Conservation (phyloP, 2,113 vertebrate species). For the rat (Rattus norvegicus) region DNA sequence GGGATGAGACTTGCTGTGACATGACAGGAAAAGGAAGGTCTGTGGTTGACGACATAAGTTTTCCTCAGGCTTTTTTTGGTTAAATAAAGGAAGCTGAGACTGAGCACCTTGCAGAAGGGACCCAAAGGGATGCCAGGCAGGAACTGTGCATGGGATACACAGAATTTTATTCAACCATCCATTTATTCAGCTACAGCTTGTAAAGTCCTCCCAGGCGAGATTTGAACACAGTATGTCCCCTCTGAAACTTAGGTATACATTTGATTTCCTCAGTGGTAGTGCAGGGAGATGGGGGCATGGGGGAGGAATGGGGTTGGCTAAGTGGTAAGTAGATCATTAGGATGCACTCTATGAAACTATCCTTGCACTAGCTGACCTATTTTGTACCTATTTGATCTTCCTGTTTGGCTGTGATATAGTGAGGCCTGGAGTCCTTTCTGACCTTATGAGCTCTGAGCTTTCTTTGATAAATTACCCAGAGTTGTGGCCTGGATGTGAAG, state of each 20-base stretch:
- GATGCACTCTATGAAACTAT: background rate
- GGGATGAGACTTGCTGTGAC: background rate
- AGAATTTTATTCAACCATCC: background rate
- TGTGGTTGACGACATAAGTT: background rate
- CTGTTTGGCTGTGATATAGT: no score
- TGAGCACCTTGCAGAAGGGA: background rate
- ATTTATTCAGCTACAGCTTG: background rate
- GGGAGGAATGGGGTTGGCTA: no score
- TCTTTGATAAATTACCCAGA: background rate
- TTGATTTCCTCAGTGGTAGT: background rate
- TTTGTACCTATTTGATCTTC: background rate
- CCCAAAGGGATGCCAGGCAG: background rate
- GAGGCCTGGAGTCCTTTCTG: background rate
- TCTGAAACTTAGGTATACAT: background rate
- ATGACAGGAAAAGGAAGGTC: background rate
- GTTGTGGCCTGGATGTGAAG: background rate
- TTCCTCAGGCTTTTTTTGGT: background rate
- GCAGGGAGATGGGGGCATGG: background rate
- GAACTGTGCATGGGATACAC: background rate
- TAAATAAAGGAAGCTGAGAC: conserved; percentile 32
- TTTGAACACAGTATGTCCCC: background rate
- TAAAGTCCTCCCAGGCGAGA: background rate
- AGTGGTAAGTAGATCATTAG: background rate
- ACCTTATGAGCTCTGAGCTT: background rate
- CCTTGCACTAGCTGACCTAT: background rate